Percentiles rank a stretch among this genome's conserved stretches.
Evolutionary conservation across 2,888 invertebrate genomes (phyloP).

Genomic region (Sminthurides aquaticus): DNA sequence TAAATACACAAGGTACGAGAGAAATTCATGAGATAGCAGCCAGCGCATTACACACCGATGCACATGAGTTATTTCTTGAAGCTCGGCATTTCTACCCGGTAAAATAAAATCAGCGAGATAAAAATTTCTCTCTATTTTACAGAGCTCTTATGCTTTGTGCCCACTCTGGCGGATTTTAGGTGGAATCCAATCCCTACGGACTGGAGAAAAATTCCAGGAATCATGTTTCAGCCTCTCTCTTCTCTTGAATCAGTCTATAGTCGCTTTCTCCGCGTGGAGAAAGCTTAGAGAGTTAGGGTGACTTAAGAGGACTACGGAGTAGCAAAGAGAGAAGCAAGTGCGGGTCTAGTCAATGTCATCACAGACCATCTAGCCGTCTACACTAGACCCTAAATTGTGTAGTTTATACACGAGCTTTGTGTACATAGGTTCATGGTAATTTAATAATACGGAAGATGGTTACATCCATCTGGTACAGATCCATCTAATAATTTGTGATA

Average conservation of each 20-base stretch:
- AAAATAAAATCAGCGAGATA: background rate
- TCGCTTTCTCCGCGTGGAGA: too few relatives aligned
- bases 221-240: background rate
- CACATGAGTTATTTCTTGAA: too few relatives aligned
- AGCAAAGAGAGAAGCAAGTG: background rate
- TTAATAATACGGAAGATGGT: background rate
- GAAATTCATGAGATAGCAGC: too few relatives aligned
- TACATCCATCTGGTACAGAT: background rate
- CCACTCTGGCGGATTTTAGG: too few relatives aligned
- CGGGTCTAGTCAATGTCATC: too few relatives aligned
- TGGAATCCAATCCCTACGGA: background rate
- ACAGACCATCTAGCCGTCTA: too few relatives aligned
- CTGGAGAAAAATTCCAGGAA: background rate
- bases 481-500: background rate
- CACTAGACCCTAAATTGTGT: background rate
- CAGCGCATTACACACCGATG: too few relatives aligned
- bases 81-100: background rate
- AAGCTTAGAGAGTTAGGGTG: background rate
- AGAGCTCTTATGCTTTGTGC: background rate
- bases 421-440: background rate
- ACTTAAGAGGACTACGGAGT: background rate
- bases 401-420: background rate
- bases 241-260: too few relatives aligned
- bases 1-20: too few relatives aligned
- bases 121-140: too few relatives aligned